Percentiles rank a stretch among this genome's conserved stretches.
Conservation (phyloP, 2,113 vertebrate genomes). For the Pitta sordida region DNA sequence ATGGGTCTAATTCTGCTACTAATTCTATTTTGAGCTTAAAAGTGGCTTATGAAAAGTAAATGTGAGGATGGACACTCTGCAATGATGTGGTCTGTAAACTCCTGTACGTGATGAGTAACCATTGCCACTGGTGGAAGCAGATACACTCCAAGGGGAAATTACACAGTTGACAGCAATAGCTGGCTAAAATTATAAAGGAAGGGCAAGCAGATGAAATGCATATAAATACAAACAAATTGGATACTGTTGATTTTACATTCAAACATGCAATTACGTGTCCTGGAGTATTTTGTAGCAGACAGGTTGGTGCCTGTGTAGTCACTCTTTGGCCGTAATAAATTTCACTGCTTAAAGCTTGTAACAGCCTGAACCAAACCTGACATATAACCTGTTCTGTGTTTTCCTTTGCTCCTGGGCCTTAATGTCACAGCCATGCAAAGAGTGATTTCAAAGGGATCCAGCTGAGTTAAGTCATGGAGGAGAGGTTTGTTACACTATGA, state of each 20-base stretch:
- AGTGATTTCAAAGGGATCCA: background rate
- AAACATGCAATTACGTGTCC: conserved; percentile 55
- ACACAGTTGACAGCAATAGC: conserved; percentile 68
- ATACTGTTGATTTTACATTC: conserved; percentile 46
- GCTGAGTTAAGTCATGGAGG: background rate
- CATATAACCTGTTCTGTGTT: background rate
- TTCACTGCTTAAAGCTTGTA: background rate
- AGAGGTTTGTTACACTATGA: background rate
- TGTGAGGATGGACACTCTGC: conserved; percentile 29
- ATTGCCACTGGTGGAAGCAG: conserved; percentile 65
- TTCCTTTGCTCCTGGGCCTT: background rate
- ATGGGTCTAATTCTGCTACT: background rate
- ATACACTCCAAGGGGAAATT: conserved; percentile 76
- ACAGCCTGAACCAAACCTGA: background rate
- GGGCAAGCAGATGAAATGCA: conserved; percentile 54
- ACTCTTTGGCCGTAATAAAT: conserved; percentile 41
- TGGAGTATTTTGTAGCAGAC: conserved; percentile 56
- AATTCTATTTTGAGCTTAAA: conserved; percentile 42
- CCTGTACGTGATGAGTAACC: conserved; percentile 60
- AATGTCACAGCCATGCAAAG: background rate
- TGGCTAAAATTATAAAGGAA: conserved; percentile 72
- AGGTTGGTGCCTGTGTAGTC: conserved; percentile 55
- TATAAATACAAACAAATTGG: conserved; percentile 67
- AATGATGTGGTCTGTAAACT: background rate
- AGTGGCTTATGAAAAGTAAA: conserved; percentile 21